Percentiles rank a stretch among this genome's conserved stretches.
phyloP scores from a whole-genome alignment of 2,113 vertebrate genomes.

The Ptilorrhoa leucosticta region DNA sequence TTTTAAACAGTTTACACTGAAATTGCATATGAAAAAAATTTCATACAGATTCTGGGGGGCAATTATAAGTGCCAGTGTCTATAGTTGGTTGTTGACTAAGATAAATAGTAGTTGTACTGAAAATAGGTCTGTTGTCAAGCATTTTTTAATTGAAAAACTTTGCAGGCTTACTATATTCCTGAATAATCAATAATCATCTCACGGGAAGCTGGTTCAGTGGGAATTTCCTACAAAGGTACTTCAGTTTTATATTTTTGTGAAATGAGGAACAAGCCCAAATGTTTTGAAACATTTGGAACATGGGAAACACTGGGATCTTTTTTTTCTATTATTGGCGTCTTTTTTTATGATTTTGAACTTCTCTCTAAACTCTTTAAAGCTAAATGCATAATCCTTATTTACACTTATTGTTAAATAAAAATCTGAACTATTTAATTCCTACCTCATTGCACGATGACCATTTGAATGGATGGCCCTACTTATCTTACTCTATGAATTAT shows the following conservation, averaged over 20 bases:
- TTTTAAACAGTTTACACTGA: not conserved
- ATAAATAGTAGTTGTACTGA: not conserved
- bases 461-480: not conserved
- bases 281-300: not conserved
- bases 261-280: not conserved
- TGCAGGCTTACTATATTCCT: not conserved
- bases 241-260: not conserved
- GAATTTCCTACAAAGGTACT: not conserved
- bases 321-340: not conserved
- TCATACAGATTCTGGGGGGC: not conserved
- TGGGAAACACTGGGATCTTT: not conserved
- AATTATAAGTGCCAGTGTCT: not conserved
- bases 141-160: not conserved
- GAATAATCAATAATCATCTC: not conserved
- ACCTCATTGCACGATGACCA: not conserved
- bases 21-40: not conserved
- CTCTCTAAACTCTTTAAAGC: not conserved
- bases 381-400: not conserved
- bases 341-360: not conserved
- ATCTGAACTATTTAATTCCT: not conserved
- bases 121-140: not conserved
- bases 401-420: not conserved
- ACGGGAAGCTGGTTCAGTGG: not conserved
- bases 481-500: not conserved
- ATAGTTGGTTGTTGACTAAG: not conserved